A percentile compares a stretch with the other conserved stretches of the same genome.
Conservation (phyloP, 2,113 vertebrate species). For the Sylvietta virens region DNA sequence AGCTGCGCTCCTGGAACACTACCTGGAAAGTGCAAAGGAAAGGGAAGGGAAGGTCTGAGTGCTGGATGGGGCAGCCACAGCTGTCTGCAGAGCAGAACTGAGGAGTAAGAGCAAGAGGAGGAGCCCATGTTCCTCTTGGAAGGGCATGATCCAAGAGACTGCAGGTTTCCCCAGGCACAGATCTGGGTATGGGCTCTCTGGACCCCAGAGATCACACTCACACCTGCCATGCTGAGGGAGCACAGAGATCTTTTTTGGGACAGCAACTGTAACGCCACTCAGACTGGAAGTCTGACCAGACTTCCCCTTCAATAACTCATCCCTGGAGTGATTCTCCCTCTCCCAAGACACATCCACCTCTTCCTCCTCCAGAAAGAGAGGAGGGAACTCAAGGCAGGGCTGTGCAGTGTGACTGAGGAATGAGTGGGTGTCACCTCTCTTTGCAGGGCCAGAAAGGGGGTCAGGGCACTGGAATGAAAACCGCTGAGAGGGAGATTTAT, state of each 20-base stretch:
- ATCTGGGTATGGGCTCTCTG: fast-evolving
- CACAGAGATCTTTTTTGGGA: not conserved
- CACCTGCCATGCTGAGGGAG: not conserved
- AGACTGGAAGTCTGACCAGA: not conserved
- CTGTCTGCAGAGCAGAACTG: not conserved
- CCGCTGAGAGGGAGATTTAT: not conserved
- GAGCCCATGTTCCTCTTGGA: not conserved
- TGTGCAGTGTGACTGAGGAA: not conserved
- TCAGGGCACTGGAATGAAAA: not conserved
- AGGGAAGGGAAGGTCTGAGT: not conserved
- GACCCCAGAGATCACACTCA: not conserved
- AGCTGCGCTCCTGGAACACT: not conserved
- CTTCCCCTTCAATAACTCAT: not conserved
- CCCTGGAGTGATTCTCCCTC: not conserved
- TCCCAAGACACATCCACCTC: not conserved
- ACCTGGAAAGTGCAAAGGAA: not conserved
- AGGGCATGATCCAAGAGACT: fast-evolving
- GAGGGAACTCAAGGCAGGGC: not conserved
- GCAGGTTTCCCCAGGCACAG: not conserved
- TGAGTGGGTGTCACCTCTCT: not conserved
- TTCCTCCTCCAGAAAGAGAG: not conserved
- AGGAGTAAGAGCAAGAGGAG: not conserved
- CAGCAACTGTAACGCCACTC: not conserved
- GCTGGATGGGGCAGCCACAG: not conserved
- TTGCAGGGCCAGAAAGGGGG: not conserved